phyloP scores from a whole-genome alignment of 2,113 vertebrate species.

The Mohoua ochrocephala region DNA sequence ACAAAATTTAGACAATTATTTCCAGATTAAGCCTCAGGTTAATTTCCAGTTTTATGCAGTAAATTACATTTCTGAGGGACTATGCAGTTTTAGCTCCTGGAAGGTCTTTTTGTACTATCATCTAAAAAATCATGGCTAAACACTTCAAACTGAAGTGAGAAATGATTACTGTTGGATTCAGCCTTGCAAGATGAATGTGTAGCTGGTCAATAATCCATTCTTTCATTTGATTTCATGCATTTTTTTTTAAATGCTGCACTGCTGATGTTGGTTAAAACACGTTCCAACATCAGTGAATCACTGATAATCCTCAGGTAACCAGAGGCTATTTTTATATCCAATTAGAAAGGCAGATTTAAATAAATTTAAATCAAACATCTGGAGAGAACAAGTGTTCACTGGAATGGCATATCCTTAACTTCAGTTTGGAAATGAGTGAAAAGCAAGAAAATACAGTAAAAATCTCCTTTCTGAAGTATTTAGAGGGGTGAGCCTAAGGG shows the following conservation, averaged over 20 bases:
- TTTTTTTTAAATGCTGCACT: conserved; percentile 20
- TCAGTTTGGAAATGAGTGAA: background rate
- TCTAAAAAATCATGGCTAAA: background rate
- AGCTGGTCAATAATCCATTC: conserved; percentile 1
- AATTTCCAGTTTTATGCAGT: background rate
- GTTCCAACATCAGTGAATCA: background rate
- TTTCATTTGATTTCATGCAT: background rate
- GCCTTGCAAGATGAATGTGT: background rate
- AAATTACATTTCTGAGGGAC: background rate
- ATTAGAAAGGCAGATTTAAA: background rate
- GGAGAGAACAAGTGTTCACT: background rate
- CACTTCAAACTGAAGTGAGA: background rate
- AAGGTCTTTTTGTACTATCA: background rate
- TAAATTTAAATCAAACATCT: background rate
- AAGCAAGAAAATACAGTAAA: background rate
- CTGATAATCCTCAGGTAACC: background rate
- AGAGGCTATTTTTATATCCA: background rate
- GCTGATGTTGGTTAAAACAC: background rate
- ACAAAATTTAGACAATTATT: background rate
- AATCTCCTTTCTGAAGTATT: background rate
- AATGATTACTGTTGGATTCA: background rate
- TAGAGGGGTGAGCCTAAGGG: background rate
- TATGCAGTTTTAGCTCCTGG: background rate
- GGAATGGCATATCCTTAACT: background rate
- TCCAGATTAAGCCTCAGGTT: background rate